Conservation (phyloP, 2,888 invertebrate species). For the Brenthis ino region DNA sequence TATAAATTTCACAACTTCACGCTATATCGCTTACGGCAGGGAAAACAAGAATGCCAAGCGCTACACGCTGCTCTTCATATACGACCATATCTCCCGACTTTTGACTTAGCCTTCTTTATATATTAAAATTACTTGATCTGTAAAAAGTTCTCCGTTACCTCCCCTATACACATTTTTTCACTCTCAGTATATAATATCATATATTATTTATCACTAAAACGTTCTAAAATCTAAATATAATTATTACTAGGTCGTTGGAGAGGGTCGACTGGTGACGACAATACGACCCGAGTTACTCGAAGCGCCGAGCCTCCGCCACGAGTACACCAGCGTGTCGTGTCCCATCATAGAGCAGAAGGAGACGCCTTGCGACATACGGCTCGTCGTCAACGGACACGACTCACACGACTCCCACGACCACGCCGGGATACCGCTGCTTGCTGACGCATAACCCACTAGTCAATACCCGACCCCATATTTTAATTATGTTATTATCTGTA, state of each 20-base stretch:
- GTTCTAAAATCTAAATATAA: background rate
- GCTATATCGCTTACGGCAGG: no score
- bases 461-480: background rate
- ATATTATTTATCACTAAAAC: background rate
- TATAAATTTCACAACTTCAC: no score
- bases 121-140: background rate
- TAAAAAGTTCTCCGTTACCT: no score
- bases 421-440: slow-evolving; percentile 68
- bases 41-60: no score
- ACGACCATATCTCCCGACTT: no score
- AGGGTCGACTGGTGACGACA: slow-evolving; percentile 77
- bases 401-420: slow-evolving; percentile 53
- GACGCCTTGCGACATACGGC: slow-evolving; percentile 62
- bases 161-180: background rate
- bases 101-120: no score
- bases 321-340: slow-evolving; percentile 85
- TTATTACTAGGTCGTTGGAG: slow-evolving; percentile 79
- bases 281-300: slow-evolving; percentile 65
- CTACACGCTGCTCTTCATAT: no score
- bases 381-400: slow-evolving; percentile 60
- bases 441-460: slow-evolving; percentile 48
- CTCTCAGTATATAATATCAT: background rate
- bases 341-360: slow-evolving; percentile 84
- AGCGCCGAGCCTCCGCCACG: slow-evolving; percentile 75
- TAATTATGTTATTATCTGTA: background rate